phyloP scores from a whole-genome alignment of 2,888 invertebrate genomes.

The Empis livida region DNA sequence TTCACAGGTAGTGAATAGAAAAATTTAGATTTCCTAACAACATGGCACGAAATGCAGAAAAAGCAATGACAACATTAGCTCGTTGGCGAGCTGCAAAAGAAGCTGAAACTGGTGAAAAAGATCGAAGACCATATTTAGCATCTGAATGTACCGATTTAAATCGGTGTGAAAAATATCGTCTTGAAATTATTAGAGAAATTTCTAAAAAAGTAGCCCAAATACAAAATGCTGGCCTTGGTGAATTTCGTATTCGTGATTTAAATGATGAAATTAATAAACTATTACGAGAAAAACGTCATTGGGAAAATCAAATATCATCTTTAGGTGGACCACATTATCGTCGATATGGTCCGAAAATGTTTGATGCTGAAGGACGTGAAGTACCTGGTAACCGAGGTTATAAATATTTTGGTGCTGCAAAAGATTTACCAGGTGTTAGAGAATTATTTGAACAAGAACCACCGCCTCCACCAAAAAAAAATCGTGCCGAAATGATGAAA shows the following conservation, averaged over 20 bases:
- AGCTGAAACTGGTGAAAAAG: slow-evolving; percentile 76
- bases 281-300: slow-evolving; percentile 88
- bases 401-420: slow-evolving; percentile 97
- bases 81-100: slow-evolving; percentile 96
- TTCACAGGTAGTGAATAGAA: no score
- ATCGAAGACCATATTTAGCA: slow-evolving; percentile 84
- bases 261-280: slow-evolving; percentile 99
- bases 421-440: slow-evolving; percentile 93
- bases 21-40: no score
- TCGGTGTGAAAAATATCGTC: slow-evolving; percentile 91
- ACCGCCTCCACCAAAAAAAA: slow-evolving; percentile 78
- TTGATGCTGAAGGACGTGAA: slow-evolving; percentile 88
- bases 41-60: slow-evolving; percentile 91
- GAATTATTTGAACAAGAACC: slow-evolving; percentile 96
- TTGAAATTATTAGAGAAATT: slow-evolving; percentile 94
- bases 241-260: slow-evolving; percentile 92
- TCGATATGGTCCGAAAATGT: slow-evolving; percentile 82
- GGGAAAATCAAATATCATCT: slow-evolving; percentile 94
- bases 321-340: slow-evolving; percentile 92
- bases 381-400: slow-evolving; percentile 97
- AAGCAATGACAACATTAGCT: slow-evolving; percentile 97
- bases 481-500: slow-evolving; percentile 92
- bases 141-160: slow-evolving; percentile 86
- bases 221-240: slow-evolving; percentile 98
- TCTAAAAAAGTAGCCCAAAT: slow-evolving; percentile 98